Evolutionary conservation across 23 tunicate genomes (phyloP), one percentile per base, ranked within the genome.

Genomic region (Styela plicata): DNA sequence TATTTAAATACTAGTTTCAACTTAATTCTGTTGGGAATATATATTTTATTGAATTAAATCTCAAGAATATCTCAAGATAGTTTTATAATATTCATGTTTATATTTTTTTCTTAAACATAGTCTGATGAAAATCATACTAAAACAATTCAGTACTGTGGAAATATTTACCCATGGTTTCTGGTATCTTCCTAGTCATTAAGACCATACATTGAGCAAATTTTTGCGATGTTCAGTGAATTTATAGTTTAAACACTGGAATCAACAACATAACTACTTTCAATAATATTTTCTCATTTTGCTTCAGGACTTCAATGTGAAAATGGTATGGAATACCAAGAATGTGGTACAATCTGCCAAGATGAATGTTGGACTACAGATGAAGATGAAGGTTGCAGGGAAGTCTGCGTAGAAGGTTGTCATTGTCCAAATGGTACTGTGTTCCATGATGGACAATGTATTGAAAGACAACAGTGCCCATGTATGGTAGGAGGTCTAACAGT

Each of bases 391-490:
- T 93, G 92, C 75, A 62, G 87, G 2, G 67, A 69, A 64, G 84
- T 84, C 16, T 93, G 98, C 57, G 90, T 88, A 19, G 98, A 93
- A 64, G 98, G 98, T 19, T 93, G 98, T 81, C 90, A 85, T 85
- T 93, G 98, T 82, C 87, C 80, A 27, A 84, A 87, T 62, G 98
- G 98, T 24, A 93, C 92, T 21, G 92, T 93, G 1, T 57, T 84
- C 19, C 89, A 93, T 29, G 84, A 93, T 21, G 98, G 98, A 27
- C 37, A 68, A 61, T 93, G 98, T 57, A 93, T 93, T 36, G 85
- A 85, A 80, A 67, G 92, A 36, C 74, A 69, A 71, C 88, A 88
- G 32, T 93, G 98, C 70, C 98, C 98, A 1, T 93, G 98, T 83
- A 77, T 69, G 17, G 79, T 93, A 21, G 98, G 89, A 20, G 62